Percentiles rank a stretch among this genome's conserved stretches.
Conservation (phyloP, 2,888 invertebrate species). For the Hydrotaea cyrtoneurina region DNA sequence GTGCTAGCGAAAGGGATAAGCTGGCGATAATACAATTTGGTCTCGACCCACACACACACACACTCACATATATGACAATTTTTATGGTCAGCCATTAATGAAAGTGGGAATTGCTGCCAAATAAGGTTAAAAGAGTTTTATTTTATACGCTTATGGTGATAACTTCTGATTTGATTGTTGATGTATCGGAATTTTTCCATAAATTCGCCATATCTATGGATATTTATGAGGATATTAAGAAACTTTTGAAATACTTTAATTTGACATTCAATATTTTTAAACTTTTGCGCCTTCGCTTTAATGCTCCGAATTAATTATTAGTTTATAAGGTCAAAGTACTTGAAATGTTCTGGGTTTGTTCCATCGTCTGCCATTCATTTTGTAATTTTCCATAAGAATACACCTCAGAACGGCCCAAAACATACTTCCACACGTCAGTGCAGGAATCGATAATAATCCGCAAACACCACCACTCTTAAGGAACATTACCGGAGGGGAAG, state of each 20-base stretch:
- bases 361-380: background rate
- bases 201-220: background rate
- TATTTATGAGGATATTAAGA: background rate
- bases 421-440: constrained; percentile 30
- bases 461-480: background rate
- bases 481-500: background rate
- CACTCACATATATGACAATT: background rate
- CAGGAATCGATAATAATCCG: constrained; percentile 36
- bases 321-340: constrained; percentile 29
- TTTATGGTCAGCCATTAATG: constrained; percentile 7
- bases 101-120: background rate
- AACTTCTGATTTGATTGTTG: constrained; percentile 19
- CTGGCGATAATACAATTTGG: background rate
- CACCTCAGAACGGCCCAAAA: background rate
- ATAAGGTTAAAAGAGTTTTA: constrained; percentile 14
- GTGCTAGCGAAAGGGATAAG: background rate
- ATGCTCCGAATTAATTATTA: constrained; percentile 23
- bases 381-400: background rate
- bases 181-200: background rate
- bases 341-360: background rate
- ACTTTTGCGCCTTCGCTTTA: background rate
- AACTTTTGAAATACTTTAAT: background rate
- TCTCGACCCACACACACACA: no score
- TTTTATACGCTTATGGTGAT: constrained; percentile 15
- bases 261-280: no score